Conservation (phyloP, 2,113 vertebrate species). For the Thinocorus orbignyianus region DNA sequence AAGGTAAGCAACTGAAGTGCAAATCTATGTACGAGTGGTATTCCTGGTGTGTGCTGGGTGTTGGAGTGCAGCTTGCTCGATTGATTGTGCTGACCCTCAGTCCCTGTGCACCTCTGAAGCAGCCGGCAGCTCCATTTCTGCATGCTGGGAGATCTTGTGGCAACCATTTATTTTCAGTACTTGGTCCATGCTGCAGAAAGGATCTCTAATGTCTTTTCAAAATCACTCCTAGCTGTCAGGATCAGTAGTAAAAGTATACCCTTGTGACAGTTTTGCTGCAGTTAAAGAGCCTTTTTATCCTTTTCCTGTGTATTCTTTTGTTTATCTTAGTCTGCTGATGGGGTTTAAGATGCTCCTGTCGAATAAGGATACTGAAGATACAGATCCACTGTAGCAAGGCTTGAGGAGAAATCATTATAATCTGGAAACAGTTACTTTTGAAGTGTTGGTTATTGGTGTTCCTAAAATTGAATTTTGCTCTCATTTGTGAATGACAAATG, state of each 20-base stretch:
- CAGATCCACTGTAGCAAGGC: background rate
- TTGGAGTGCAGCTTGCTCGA: background rate
- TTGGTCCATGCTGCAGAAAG: background rate
- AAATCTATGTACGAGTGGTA: background rate
- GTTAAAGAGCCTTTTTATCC: background rate
- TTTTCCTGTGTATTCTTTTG: background rate
- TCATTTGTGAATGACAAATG: background rate
- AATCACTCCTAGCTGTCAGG: background rate
- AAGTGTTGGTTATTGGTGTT: background rate
- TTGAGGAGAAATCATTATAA: background rate
- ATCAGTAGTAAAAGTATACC: background rate
- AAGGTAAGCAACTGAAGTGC: constrained; percentile 82
- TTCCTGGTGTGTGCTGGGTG: background rate
- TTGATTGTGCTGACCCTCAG: background rate
- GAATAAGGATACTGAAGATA: background rate
- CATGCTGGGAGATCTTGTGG: background rate
- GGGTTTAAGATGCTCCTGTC: background rate
- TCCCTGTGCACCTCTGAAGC: background rate
- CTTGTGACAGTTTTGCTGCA: background rate
- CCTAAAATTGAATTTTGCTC: background rate
- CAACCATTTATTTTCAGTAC: background rate
- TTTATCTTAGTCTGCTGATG: background rate
- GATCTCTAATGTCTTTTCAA: background rate
- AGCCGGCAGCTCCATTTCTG: background rate
- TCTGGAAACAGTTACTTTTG: background rate